These are phyloP conservation scores for Pardosa pseudoannulata DNA, from an alignment of 2,888 invertebrate genomes.

Conservation along the genomic window DNA sequence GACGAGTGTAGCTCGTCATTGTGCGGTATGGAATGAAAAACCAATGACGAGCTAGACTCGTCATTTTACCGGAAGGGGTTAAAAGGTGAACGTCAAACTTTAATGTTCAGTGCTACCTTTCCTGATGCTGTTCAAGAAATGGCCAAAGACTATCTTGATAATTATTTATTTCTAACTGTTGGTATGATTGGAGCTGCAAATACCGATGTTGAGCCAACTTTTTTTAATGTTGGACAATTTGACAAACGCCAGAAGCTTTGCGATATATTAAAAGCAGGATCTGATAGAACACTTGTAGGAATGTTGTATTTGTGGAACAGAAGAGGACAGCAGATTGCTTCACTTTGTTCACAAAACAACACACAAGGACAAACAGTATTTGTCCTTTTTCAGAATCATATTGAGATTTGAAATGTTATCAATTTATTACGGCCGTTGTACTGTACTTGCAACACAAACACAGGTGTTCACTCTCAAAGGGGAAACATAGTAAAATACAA, in stretches of 20 bases:
- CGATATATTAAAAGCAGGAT: slow-evolving; percentile 82
- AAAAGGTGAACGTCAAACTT: slow-evolving; percentile 82
- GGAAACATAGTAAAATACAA: too few species aligned
- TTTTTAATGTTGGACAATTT: slow-evolving; percentile 80
- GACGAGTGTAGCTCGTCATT: too few species aligned
- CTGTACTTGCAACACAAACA: too few species aligned
- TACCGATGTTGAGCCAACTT: slow-evolving; percentile 89
- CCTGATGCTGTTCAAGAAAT: slow-evolving; percentile 85
- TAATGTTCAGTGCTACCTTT: slow-evolving; percentile 89
- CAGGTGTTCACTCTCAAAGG: too few species aligned
- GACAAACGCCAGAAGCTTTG: slow-evolving; percentile 87
- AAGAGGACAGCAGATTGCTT: slow-evolving; percentile 94
- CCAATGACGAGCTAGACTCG: too few species aligned
- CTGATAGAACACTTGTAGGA: slow-evolving; percentile 78
- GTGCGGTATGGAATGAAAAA: too few species aligned
- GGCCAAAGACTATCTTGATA: slow-evolving; percentile 85
- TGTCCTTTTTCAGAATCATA: too few species aligned
- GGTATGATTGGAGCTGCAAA: slow-evolving; percentile 96
- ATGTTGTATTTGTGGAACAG: slow-evolving; percentile 91
- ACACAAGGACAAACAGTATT: slow-evolving; percentile 84
- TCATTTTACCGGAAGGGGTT: too few species aligned
- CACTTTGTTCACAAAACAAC: slow-evolving; percentile 86
- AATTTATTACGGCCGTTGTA: too few species aligned
- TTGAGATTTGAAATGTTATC: too few species aligned
- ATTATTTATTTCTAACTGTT: slow-evolving; percentile 80